Base-by-base conservation (phyloP, 1,140 invertebrate genomes). In the Spodoptera frugiperda region DNA sequence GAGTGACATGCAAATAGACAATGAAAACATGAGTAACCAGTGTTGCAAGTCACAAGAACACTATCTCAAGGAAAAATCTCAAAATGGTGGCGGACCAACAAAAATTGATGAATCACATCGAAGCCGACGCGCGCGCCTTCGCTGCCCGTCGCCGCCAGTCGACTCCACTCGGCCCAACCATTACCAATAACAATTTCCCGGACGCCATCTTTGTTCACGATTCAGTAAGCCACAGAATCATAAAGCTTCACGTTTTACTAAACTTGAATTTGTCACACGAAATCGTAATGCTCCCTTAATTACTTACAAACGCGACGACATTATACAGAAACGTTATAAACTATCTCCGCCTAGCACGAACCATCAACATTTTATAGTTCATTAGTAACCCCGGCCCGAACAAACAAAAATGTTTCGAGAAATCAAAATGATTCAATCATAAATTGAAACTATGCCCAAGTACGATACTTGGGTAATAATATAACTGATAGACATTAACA, bases 121-220 rank as follows among this genome's bases (percentile, higher is more conserved):
- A 74, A 68, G 61, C 53, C 65, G 63, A 39, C 54, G 55, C 75
- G 78, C 70, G 15, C 67, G 68, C 61, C 76, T 65, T 63, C 59
- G 33, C 10, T 25, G 19, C 21, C 54, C 3, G 19, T 57, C 54
- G 54, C 9, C 54, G 10, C 10, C 54, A 25, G 19, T 55, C 54
- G 54, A 33, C 59, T 19, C 30, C 33, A 63, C 59, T 79, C 77
- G 77, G 72, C 77, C 63, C 78, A 79, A 81, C 82, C 78, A 84
- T 84, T 84, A 82, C 83, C 79, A 88, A 86, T 84, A 84, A 84
- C 82, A 82, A 85, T 87, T 86, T 86, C 82, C 84, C 82, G 84
- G 81, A 73, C 84, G 83, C 86, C 85, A 85, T 87, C 83, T 87
- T 87, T 78, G 85, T 85, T 86, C 82, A 85, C 82, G 83, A 84